Conservation (phyloP, 1,140 invertebrate species). For the Pteromalus puparum region DNA sequence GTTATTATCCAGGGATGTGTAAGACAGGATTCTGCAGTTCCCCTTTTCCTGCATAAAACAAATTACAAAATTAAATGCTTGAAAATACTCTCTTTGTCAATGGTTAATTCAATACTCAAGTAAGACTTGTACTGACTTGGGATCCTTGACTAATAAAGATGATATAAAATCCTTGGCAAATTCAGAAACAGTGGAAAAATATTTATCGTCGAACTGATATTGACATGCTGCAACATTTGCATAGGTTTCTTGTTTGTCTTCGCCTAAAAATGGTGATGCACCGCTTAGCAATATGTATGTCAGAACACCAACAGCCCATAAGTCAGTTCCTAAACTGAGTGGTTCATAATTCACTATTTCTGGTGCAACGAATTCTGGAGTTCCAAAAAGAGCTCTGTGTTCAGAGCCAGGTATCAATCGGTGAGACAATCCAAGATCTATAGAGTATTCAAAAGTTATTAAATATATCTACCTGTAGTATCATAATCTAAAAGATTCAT, state of each 20-base stretch:
- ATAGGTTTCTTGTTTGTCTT: constrained; percentile 81
- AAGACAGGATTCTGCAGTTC: constrained; percentile 79
- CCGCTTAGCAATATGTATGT: constrained; percentile 82
- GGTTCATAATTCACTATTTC: constrained; percentile 85
- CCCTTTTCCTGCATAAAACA: constrained; percentile 75
- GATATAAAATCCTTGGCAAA: constrained; percentile 80
- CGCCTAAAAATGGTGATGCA: constrained; percentile 81
- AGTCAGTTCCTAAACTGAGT: constrained; percentile 80
- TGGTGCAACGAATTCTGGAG: constrained; percentile 80
- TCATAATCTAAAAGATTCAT: background rate
- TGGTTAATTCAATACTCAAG: constrained; percentile 16
- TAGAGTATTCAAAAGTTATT: constrained; percentile 39
- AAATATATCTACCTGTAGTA: background rate
- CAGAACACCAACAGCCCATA: constrained; percentile 84
- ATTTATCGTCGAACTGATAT: constrained; percentile 81
- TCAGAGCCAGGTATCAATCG: constrained; percentile 75
- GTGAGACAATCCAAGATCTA: constrained; percentile 82
- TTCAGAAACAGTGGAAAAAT: constrained; percentile 78
- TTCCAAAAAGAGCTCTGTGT: constrained; percentile 77
- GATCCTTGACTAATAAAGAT: constrained; percentile 77
- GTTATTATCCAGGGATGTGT: constrained; percentile 81
- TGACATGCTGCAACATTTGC: constrained; percentile 81
- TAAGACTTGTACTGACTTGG: constrained; percentile 72
- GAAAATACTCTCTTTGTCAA: constrained; percentile 1
- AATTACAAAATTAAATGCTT: constrained; percentile 26